Base-by-base conservation (phyloP, 2,113 vertebrate species). In the Oncorhynchus clarkii region DNA sequence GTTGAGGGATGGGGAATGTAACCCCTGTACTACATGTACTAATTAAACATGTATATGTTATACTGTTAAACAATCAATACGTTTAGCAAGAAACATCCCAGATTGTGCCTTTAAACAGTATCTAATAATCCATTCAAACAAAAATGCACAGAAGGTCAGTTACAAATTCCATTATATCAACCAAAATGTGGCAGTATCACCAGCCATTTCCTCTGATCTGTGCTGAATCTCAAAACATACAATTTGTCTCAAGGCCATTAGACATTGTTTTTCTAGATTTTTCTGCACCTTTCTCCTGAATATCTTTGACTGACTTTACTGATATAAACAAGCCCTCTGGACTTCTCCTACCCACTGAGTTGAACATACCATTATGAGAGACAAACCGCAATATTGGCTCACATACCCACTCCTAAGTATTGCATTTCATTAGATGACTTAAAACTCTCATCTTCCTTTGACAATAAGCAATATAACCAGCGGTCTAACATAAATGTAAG, bases 241-340 rank as follows among this genome's bases (percentile, higher is more conserved):
- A 4, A 29, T 24, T 18, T 26, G 67, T 77, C 69, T 71, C 59
- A 77, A 22, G 70, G 62, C 70, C 31, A 67, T 45, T 13, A 18
- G 57, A 71, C 20, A 13, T 71, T 66, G 62, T 49, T 72, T 54
- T 78, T 71, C 26, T 57, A 45, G 72, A 72, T 22, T 59, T 73
- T 49, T n/a, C 54, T 31, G 27, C 34, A 51, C 22, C 54, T 67
- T 31, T 70, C 57, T 49, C 57, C 34, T 64, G 72, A 73, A 64
- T 77, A 65, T 71, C 22, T 60, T 59, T 76, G 60, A 72, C 24
- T 71, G 75, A 62, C 59, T 45, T 29, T 29, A 71, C 16, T 67
- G 70, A 78, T 72, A 72, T 67, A 72, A 78, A 39, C 14, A 57
- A 20, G 24, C 70, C 26, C 75, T 4, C 18, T 29, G 59, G 31